Percentiles rank a stretch among this genome's conserved stretches.
Evolutionary conservation across 2,113 vertebrate species (phyloP).

Genomic region (Dipodomys merriami): DNA sequence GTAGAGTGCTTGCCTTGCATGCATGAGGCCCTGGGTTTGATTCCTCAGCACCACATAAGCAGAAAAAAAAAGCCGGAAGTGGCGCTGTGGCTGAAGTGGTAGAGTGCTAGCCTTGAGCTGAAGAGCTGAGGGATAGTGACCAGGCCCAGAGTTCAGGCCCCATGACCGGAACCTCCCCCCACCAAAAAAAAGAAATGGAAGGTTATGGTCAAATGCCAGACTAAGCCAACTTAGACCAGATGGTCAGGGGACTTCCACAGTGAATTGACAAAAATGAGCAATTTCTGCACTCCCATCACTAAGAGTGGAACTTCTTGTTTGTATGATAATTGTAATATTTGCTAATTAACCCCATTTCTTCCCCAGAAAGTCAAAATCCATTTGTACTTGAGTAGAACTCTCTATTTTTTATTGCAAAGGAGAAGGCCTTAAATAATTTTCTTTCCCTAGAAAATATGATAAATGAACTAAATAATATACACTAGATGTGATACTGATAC

Average conservation of each 20-base stretch:
- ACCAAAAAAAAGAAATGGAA: background rate
- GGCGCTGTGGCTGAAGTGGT: no score
- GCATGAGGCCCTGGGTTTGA: no score
- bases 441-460: background rate
- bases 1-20: no score
- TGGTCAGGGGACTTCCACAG: background rate
- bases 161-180: no score
- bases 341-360: background rate
- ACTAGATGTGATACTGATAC: background rate
- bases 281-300: background rate
- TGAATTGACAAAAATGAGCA: no score
- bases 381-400: conserved; percentile 29
- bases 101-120: no score
- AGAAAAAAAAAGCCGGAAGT: no score
- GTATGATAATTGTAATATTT: conserved; percentile 39
- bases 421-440: conserved; percentile 22
- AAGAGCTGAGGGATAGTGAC: no score
- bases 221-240: background rate
- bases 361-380: conserved; percentile 40
- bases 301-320: background rate
- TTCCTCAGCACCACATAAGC: no score
- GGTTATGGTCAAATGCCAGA: background rate
- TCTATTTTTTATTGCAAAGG: conserved; percentile 33
- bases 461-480: background rate
- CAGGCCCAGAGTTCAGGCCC: no score